Percentiles rank a stretch among this genome's conserved stretches.
Evolutionary conservation across 1,140 invertebrate genomes (phyloP).

Genomic region (Propsilocerus akamusi): DNA sequence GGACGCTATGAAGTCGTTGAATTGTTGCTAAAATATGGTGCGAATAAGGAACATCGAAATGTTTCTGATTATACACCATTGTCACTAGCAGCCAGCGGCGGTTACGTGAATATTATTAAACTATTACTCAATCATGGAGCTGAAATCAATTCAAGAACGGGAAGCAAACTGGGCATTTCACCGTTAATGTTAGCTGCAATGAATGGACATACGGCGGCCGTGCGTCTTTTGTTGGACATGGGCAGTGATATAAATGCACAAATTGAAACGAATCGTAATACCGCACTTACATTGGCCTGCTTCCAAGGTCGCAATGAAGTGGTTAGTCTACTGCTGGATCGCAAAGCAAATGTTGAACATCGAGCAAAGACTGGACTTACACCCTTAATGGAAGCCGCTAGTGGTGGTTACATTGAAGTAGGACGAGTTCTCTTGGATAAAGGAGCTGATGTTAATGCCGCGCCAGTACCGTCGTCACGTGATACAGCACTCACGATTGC

Average conservation of each 20-base stretch:
- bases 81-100: constrained; percentile 91
- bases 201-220: constrained; percentile 94
- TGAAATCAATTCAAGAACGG: constrained; percentile 96
- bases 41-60: constrained; percentile 98
- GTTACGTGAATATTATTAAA: constrained; percentile 97
- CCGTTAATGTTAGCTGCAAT: constrained; percentile 98
- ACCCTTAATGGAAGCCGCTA: constrained; percentile 97
- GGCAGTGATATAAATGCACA: constrained; percentile 99
- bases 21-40: constrained; percentile 65
- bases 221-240: constrained; percentile 84
- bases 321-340: constrained; percentile 83
- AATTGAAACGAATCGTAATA: constrained; percentile 99
- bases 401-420: constrained; percentile 96
- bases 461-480: constrained; percentile 90
- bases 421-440: constrained; percentile 88
- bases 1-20: constrained; percentile 95
- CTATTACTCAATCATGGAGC: constrained; percentile 78
- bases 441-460: constrained; percentile 96
- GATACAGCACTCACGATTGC: constrained; percentile 98
- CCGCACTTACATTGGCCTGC: constrained; percentile 94
- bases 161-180: constrained; percentile 93
- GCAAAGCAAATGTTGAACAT: constrained; percentile 97
- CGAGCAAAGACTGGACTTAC: constrained; percentile 97
- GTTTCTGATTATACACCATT: constrained; percentile 98
- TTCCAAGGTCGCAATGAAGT: constrained; percentile 99